Evolutionary conservation across 2,113 vertebrate genomes (phyloP).

Genomic region (Nothocercus julius): DNA sequence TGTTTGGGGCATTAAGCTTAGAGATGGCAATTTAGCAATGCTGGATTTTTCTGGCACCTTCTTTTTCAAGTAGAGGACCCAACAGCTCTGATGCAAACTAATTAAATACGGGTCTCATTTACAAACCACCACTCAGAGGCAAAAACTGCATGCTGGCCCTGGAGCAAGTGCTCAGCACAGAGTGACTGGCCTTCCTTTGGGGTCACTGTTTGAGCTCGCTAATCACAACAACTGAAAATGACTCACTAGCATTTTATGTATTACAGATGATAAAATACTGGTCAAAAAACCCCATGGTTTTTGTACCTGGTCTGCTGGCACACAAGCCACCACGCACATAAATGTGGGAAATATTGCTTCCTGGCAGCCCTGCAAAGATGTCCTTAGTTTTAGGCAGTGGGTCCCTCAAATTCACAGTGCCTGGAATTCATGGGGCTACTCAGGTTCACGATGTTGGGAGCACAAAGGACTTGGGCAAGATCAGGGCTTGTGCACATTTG

Average conservation of each 20-base stretch:
- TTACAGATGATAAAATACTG: background rate
- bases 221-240: background rate
- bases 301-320: background rate
- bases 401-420: background rate
- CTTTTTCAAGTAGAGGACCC: background rate
- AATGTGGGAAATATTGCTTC: background rate
- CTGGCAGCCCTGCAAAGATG: background rate
- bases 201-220: background rate
- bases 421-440: background rate
- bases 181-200: background rate
- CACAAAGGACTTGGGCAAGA: background rate
- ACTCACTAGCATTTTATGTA: background rate
- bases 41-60: background rate
- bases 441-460: background rate
- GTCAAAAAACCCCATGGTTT: background rate
- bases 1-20: background rate
- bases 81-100: constrained; percentile 5
- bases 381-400: background rate
- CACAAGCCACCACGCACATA: background rate
- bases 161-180: background rate
- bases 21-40: background rate
- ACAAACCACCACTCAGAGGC: background rate
- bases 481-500: background rate
- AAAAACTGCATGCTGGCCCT: background rate
- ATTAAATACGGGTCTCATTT: constrained; percentile 11